A percentile compares a stretch with the other conserved stretches of the same genome.
Evolutionary conservation across 2,113 vertebrate genomes (phyloP).

Genomic region (Tamias sibiricus): DNA sequence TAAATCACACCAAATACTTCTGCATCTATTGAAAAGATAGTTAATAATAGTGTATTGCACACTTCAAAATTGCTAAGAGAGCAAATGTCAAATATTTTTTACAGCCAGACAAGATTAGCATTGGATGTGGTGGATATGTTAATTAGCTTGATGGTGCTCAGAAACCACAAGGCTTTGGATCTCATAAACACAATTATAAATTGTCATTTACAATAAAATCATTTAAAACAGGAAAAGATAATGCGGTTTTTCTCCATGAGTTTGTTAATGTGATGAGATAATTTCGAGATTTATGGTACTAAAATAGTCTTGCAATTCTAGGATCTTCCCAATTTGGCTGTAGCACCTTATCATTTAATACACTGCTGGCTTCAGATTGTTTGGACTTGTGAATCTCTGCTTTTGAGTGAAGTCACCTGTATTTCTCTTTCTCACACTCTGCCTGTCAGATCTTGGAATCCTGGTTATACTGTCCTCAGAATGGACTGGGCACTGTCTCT

Average conservation of each 20-base stretch:
- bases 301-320: background rate
- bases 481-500: background rate
- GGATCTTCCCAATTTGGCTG: background rate
- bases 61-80: conserved; percentile 6
- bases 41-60: background rate
- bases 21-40: background rate
- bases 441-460: background rate
- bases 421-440: background rate
- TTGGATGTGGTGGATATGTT: background rate
- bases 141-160: conserved; percentile 3
- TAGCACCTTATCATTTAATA: background rate
- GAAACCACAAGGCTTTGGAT: background rate
- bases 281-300: conserved; percentile 27
- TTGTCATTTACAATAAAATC: background rate
- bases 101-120: background rate
- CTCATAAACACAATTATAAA: background rate
- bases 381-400: background rate
- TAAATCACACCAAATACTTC: conserved; percentile 23
- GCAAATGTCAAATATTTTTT: conserved; percentile 19
- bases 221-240: background rate
- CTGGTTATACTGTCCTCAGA: background rate
- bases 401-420: background rate
- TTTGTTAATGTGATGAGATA: background rate
- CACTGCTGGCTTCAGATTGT: background rate
- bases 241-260: background rate